Percentiles rank a stretch among this genome's conserved stretches.
Conservation (phyloP, 37 sponge, comb jelly and placozoan species). For the Axinella damicornis region DNA sequence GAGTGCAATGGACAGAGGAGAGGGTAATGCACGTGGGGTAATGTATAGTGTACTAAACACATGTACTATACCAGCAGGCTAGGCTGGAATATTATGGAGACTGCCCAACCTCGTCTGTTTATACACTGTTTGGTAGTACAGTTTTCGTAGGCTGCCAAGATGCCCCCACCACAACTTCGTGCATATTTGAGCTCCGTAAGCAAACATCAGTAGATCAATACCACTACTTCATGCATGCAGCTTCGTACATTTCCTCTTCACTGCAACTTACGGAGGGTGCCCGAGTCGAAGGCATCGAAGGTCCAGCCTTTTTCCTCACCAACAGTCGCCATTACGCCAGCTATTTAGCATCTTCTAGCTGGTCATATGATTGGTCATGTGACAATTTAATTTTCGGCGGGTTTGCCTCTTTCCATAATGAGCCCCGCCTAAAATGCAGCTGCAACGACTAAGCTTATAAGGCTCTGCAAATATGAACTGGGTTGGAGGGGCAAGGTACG, state of each 20-base stretch:
- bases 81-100: no score
- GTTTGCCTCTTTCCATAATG: conserved; percentile 35
- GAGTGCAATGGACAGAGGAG: no score
- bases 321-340: conserved; percentile 38
- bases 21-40: no score
- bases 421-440: conserved; percentile 35
- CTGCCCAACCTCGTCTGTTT: no score
- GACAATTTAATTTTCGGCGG: not conserved
- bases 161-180: no score
- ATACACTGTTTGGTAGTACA: no score
- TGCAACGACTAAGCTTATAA: not conserved
- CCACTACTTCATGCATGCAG: no score
- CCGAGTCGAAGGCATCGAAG: conserved; percentile 80
- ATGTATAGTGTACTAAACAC: no score
- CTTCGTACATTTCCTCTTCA: not conserved
- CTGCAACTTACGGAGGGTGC: conserved; percentile 69
- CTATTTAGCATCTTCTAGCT: not conserved
- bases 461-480: conserved; percentile 72
- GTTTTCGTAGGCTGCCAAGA: no score
- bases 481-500: conserved; percentile 57
- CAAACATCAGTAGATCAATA: not conserved
- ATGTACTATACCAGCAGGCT: no score
- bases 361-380: conserved; percentile 25
- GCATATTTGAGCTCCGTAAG: no score
- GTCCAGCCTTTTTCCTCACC: conserved; percentile 69